Evolutionary conservation across 2,888 invertebrate species (phyloP).

Genomic region (Monopis laevigella): DNA sequence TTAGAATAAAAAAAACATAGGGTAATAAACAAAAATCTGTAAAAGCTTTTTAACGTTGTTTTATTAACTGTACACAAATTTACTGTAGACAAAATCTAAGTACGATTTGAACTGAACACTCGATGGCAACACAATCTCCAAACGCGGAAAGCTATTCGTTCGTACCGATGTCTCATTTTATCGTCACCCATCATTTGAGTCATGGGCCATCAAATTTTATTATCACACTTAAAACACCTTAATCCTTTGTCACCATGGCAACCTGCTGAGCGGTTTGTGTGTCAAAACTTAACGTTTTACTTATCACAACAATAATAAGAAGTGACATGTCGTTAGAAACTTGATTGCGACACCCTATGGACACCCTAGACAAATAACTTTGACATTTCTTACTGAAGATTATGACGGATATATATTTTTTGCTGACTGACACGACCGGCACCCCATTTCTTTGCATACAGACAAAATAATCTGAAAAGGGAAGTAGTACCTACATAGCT

Average conservation of each 20-base stretch:
- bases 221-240: not conserved
- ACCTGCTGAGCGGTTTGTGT: constrained; percentile 19
- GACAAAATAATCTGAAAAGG: not conserved
- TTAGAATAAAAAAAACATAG: no score
- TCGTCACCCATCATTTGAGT: no score
- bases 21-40: no score
- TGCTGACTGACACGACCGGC: no score
- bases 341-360: constrained; percentile 2
- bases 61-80: no score
- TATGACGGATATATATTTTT: not conserved
- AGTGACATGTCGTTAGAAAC: constrained; percentile 33
- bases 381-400: constrained; percentile 1
- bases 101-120: no score
- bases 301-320: constrained; percentile 44
- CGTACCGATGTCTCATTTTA: no score
- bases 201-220: constrained; percentile 9
- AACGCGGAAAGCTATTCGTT: no score
- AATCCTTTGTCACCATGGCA: constrained; percentile 13
- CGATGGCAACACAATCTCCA: no score
- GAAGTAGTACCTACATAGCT: constrained; percentile 24
- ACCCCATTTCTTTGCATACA: no score
- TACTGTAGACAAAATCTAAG: no score
- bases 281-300: constrained; percentile 25
- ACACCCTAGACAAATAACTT: constrained; percentile 5
- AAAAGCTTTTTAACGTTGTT: no score